Conservation (phyloP, 2,113 vertebrate genomes). For the Macaca fascicularis region T2T-MFA8v1.1 NC_088388.1:45726501-45727000, state of each 20-base stretch:
- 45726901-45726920: background rate
- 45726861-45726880: too few species aligned
- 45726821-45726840: background rate
- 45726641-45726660: background rate
- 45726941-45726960: background rate
- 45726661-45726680: too few species aligned
- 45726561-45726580: background rate
- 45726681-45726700: background rate
- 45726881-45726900: background rate
- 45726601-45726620: background rate
- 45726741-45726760: background rate
- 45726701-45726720: background rate
- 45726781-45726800: background rate
- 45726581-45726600: accelerated
- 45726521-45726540: background rate
- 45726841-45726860: background rate
- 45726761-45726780: background rate
- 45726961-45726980: background rate
- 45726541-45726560: background rate
- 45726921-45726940: background rate
- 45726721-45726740: background rate
- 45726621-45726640: background rate
- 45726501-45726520: background rate
- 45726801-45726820: background rate
- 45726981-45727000: background rate